Conservation (phyloP, 2,888 invertebrate species). For the Scelioninae gen. 1 region DNA sequence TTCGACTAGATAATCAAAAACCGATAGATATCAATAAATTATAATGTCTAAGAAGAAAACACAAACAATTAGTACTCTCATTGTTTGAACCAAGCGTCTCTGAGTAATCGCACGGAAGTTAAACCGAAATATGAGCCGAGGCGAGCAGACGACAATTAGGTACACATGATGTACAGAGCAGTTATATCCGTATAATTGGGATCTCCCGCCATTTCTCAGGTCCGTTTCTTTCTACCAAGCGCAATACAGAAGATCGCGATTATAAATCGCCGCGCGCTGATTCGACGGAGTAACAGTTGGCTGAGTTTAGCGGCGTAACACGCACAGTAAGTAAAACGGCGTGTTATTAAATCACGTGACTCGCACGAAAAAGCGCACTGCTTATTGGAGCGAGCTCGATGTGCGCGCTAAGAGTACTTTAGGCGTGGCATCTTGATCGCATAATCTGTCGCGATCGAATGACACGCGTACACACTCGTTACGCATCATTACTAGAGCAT, state of each 20-base stretch:
- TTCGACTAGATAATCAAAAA: too few relatives aligned
- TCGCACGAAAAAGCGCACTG: constrained; percentile 48
- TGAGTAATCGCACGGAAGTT: constrained; percentile 17
- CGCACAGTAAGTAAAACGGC: constrained; percentile 39
- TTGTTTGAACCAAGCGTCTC: too few relatives aligned
- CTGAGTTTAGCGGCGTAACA: constrained; percentile 46
- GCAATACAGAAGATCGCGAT: constrained; percentile 35
- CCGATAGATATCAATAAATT: too few relatives aligned
- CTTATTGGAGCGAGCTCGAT: constrained; percentile 60
- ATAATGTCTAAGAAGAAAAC: too few relatives aligned
- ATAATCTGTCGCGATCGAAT: constrained; percentile 33
- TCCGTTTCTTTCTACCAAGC: too few relatives aligned
- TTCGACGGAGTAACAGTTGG: constrained; percentile 53
- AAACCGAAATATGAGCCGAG: constrained; percentile 20
- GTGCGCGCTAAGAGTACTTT: constrained; percentile 28
- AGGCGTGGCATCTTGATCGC: constrained; percentile 48
- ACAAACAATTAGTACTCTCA: too few relatives aligned
- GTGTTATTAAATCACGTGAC: constrained; percentile 62
- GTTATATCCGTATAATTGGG: constrained; percentile 3
- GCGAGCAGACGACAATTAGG: too few relatives aligned
- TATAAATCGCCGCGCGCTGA: constrained; percentile 45
- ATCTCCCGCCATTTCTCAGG: neutral
- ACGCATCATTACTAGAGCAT: constrained; percentile 43
- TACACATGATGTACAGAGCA: too few relatives aligned
- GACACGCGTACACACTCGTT: constrained; percentile 32